Conservation (phyloP, 2,797 vertebrate genomes). For the Furcifer pardalis region DNA sequence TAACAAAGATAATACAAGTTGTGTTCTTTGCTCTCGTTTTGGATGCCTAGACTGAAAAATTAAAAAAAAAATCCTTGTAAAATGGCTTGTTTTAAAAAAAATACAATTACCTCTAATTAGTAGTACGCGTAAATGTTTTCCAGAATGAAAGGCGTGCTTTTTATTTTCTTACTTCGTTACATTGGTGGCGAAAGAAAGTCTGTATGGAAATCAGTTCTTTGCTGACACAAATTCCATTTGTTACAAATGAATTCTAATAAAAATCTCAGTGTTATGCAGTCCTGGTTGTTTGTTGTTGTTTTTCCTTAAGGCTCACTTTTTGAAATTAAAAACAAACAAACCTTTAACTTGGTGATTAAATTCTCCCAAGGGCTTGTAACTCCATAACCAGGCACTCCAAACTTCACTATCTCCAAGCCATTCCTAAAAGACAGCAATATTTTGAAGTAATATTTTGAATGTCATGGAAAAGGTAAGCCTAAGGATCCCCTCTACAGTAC, state of each 20-base stretch:
- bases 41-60: constrained; percentile 99
- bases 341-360: constrained; percentile 45
- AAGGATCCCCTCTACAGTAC: too few species aligned
- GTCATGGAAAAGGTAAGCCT: too few species aligned
- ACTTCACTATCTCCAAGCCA: too few species aligned
- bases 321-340: constrained; percentile 35
- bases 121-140: constrained; percentile 99
- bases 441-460: not conserved
- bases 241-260: constrained; percentile 99
- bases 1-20: constrained; percentile 93
- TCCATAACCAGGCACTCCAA: too few species aligned
- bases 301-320: constrained; percentile 69
- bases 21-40: constrained; percentile 99
- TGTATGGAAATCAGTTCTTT: constrained; percentile 99
- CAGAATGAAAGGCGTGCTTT: constrained; percentile 99
- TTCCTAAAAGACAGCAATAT: not conserved
- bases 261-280: constrained; percentile 99
- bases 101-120: constrained; percentile 99
- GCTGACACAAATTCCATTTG: constrained; percentile 99
- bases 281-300: constrained; percentile 81
- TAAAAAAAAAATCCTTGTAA: constrained; percentile 85
- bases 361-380: constrained; percentile 11
- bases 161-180: constrained; percentile 99
- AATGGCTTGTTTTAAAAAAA: constrained; percentile 96
- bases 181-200: constrained; percentile 98